Evolutionary conservation across 2,888 invertebrate species (phyloP), one percentile per base, ranked within the genome.

Genomic region (Drosophila mayaguana): DNA sequence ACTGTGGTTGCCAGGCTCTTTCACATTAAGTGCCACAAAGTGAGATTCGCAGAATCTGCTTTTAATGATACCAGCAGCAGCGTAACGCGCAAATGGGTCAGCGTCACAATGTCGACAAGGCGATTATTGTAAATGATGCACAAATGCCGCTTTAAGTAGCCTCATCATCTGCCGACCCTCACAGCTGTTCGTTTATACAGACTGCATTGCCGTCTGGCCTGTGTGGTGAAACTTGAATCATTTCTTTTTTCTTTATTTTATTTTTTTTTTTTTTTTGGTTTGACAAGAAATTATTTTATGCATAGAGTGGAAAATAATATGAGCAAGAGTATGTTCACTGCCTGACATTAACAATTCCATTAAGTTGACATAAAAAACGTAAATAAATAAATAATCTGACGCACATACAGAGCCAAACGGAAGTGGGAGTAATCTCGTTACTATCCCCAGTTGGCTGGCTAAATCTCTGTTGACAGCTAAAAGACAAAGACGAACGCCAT

Each of bases 111-210:
- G 78, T 54, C 57, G 57, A 45, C 70, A 54, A 50, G 51, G 46
- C 78, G 75, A 74, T 87, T 87, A 87, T 84, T 80, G 80, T 80
- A 78, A 87, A 89, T 84, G 83, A 89, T 82, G 85, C 86, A 79
- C 80, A 81, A 88, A 83, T 63, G 75, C 67, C 59, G 60, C 75
- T 70, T 74, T 72, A 72, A 81, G 72, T 75, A 70, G 77, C 72
- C 65, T 61, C 78, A 61, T 80, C 72, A 48, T 54, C 54, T n/a
- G 25, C 18, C 45, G 50, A 46, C 59, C 54, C 18, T 6, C 45
- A 22, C 28, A 51, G 61, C 60, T 53, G 43, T 40, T 54, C 38
- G 45, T 40, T 45, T 48, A 11, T 45, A 46, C 40, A 12, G 42
- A 32, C 56, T 67, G 64, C 53, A 69, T 9, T 40, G n/a, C 55